These are phyloP conservation scores for Steinernema carpocapsae DNA, from an alignment of 2,888 invertebrate species.

Conservation along the genomic window DNA sequence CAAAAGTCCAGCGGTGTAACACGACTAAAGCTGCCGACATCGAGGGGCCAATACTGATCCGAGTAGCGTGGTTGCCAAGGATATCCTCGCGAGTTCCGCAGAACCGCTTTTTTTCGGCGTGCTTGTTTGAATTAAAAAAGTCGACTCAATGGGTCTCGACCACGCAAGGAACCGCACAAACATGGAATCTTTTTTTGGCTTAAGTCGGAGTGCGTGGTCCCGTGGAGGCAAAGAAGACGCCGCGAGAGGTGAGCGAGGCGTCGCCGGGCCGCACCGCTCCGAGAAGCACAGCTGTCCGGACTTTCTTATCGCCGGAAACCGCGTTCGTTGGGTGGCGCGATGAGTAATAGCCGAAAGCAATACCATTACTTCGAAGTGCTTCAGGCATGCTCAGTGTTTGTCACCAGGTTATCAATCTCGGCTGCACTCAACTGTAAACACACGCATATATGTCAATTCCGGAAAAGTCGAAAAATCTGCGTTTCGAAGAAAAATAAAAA, in stretches of 20 bases:
- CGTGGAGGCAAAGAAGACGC: not conserved
- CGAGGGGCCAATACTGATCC: too few relatives aligned
- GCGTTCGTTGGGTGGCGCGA: slow-evolving; percentile 22
- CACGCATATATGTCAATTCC: not conserved
- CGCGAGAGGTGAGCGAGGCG: slow-evolving; percentile 5
- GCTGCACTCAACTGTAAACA: too few relatives aligned
- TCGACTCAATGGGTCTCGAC: too few relatives aligned
- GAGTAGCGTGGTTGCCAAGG: not conserved
- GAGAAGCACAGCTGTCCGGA: slow-evolving; percentile 19
- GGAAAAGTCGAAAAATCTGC: not conserved
- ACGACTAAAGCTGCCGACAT: too few relatives aligned
- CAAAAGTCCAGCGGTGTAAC: too few relatives aligned
- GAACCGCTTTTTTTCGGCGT: too few relatives aligned
- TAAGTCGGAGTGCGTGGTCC: slow-evolving; percentile 15
- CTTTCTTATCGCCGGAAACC: slow-evolving; percentile 27
- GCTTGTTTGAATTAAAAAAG: too few relatives aligned
- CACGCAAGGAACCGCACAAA: slow-evolving; percentile 14
- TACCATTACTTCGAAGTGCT: slow-evolving; percentile 28
- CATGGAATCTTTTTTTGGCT: slow-evolving; percentile 26
- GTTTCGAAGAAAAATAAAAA: not conserved
- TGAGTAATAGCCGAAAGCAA: slow-evolving; percentile 33
- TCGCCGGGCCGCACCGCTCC: not conserved
- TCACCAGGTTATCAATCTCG: too few relatives aligned
- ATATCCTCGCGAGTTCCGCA: not conserved
- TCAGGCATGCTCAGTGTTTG: too few relatives aligned